phyloP scores from a whole-genome alignment of 2,113 vertebrate genomes.

The Zingel zingel region DNA sequence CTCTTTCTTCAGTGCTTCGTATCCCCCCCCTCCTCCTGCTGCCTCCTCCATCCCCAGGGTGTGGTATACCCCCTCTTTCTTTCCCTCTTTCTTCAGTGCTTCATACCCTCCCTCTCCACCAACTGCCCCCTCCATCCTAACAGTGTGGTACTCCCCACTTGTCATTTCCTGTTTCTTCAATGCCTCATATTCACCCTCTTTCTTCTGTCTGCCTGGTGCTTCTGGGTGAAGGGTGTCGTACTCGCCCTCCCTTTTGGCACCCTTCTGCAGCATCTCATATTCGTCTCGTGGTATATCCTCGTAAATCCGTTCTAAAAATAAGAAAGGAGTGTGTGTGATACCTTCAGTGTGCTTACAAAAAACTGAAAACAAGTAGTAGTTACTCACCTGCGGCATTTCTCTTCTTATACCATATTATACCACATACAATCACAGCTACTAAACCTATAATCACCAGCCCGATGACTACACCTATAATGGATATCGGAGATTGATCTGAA shows the following conservation, averaged over 20 bases:
- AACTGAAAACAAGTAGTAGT: not conserved
- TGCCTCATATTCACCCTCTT: conserved; percentile 31
- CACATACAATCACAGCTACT: not conserved
- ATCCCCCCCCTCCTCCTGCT: not conserved
- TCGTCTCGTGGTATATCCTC: conserved; percentile 37
- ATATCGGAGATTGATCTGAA: not conserved
- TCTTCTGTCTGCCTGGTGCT: not conserved
- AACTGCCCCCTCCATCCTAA: fast-evolving
- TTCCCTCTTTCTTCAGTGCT: conserved; percentile 37
- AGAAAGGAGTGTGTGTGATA: not conserved
- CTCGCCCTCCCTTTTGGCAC: not conserved
- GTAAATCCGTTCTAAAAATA: conserved; percentile 30
- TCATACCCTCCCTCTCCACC: conserved; percentile 8
- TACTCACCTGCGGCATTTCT: conserved; percentile 30
- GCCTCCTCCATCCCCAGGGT: not conserved
- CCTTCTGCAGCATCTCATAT: conserved; percentile 40
- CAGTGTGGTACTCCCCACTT: conserved; percentile 22
- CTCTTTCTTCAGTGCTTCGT: conserved; percentile 27
- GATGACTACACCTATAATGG: fast-evolving
- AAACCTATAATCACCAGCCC: fast-evolving
- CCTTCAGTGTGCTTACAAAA: not conserved
- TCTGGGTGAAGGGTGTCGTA: conserved; percentile 52
- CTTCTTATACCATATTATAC: not conserved
- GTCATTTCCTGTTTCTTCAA: conserved; percentile 35
- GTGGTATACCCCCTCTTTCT: conserved; percentile 1